Percentiles rank a stretch among this genome's conserved stretches.
Evolutionary conservation across 2,113 vertebrate genomes (phyloP).

Genomic region (Hepsetus odoe): DNA sequence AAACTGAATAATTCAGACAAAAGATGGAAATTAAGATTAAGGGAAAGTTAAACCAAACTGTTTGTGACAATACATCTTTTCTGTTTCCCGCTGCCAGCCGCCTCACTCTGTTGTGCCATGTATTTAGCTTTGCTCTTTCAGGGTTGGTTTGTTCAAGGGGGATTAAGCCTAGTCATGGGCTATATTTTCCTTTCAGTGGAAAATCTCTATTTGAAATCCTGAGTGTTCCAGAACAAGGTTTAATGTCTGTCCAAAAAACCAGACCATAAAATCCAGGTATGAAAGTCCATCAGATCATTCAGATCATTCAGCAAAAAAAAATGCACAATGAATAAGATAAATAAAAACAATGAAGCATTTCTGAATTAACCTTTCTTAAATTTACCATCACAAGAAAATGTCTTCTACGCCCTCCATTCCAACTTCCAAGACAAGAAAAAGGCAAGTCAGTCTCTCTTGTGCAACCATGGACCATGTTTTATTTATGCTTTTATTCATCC

Average conservation of each 20-base stretch:
- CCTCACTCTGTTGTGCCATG: neutral
- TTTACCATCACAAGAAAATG: neutral
- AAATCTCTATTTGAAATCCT: no score
- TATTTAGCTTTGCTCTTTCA: neutral
- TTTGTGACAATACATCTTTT: no score
- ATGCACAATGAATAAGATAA: neutral
- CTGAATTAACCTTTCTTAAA: neutral
- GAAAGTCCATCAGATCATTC: no score
- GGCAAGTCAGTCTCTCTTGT: neutral
- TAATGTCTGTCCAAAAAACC: no score
- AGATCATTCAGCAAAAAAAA: no score
- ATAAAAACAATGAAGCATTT: neutral
- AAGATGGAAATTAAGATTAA: no score
- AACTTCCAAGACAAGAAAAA: neutral
- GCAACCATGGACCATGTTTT: neutral
- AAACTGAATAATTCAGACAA: no score
- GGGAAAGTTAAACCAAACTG: no score
- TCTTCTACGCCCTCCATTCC: neutral
- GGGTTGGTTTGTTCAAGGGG: no score
- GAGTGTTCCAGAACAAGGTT: no score
- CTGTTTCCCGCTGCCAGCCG: neutral
- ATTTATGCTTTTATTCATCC: constrained; percentile 10
- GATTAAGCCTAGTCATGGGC: no score
- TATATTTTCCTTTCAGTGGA: no score
- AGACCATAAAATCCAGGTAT: neutral